Base-by-base conservation (phyloP, 2,113 vertebrate species). In the Deroptyus accipitrinus region DNA sequence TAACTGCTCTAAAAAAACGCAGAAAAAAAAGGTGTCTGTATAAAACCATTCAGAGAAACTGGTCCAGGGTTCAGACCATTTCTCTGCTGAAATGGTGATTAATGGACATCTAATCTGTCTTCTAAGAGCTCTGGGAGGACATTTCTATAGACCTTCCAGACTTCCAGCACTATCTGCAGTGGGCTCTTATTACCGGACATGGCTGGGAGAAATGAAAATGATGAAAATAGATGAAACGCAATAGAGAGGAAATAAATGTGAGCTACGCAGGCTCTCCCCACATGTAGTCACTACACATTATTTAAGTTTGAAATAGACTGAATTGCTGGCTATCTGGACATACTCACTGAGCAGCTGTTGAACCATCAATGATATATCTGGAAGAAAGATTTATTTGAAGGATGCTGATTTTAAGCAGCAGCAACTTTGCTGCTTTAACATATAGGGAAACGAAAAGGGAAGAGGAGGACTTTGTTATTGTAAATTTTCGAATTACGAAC, bases 1-100 rank as follows among this genome's bases (percentile, higher is more conserved):
- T 95, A 97, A 96, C 91, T 77, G 84, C 86, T 95, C 83, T 64
- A 88, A 96, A 97, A 94, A 90, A 87, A 17, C 72, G 83, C 72
- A 96, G 83, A 96, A 96, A 94, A 84, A 86, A 96, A 94, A 86
- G 86, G 61, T 76, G 51, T 86, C 90, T 90, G 57, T 57, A 91
- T 94, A 83, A 95, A 97, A 76, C 83, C 66, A 78, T 67, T 42
- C 42, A 17, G 59, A 63, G 39, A 66, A 90, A 96, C 84, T 85
- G 72, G 94, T 69, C 41, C 72, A 86, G 77, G 28, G 24, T 88
- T 89, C 4, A 68, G 96, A 91, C 90, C 64, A 54, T 35, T 66
- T 96, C 37, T 92, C 86, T 94, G 90, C 90, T 84, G 90, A 95
- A 92, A 84, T 77, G 44, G 44, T 44, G 44, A 44, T 44, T 44